These are phyloP conservation scores for Saguinus midas DNA, from an alignment of 2,113 vertebrate genomes.

Conservation along the genomic window DNA sequence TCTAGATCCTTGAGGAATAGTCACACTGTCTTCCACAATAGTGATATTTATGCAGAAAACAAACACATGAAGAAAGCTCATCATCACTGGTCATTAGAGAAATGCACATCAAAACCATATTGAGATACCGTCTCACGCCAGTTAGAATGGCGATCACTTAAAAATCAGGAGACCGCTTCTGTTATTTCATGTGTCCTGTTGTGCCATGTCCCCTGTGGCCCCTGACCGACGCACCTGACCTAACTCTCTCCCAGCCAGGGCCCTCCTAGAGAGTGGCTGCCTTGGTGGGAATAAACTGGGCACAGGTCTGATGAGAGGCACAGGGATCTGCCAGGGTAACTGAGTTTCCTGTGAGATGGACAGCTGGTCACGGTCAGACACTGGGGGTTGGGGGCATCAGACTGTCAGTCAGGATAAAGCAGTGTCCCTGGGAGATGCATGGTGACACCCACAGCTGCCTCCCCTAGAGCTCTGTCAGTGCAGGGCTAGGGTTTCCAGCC, in stretches of 20 bases:
- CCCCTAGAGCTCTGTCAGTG: neutral
- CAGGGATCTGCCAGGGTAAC: neutral
- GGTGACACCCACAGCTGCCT: neutral
- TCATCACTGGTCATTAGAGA: no score
- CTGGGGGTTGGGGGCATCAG: neutral
- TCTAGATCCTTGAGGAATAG: no score
- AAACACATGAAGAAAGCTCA: no score
- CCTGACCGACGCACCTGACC: neutral
- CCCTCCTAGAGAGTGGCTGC: neutral
- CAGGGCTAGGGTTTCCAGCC: neutral
- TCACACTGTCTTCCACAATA: no score
- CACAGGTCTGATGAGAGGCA: neutral
- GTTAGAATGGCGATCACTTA: no score
- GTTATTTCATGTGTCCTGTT: neutral
- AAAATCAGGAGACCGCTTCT: no score
- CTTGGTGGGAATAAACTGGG: neutral
- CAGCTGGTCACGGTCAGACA: neutral
- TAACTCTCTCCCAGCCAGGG: neutral
- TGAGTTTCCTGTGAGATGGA: neutral
- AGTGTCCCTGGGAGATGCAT: neutral
- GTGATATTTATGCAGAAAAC: no score
- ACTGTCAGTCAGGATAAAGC: neutral
- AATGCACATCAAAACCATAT: no score
- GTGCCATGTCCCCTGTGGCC: rapidly evolving
- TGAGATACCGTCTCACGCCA: no score